phyloP scores from a whole-genome alignment of 2,113 vertebrate species.

The Notechis scutatus region DNA sequence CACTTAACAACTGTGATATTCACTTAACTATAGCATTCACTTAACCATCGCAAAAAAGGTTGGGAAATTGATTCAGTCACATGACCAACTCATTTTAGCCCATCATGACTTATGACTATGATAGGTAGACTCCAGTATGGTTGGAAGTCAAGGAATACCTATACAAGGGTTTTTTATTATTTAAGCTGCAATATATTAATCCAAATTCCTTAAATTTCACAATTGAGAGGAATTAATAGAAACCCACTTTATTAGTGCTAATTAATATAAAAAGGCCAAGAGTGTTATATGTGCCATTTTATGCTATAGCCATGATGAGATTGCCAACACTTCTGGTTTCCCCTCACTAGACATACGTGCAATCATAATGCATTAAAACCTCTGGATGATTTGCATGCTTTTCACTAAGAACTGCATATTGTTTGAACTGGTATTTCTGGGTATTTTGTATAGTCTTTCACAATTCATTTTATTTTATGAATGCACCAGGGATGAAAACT shows the following conservation, averaged over 20 bases:
- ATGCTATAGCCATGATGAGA: not conserved
- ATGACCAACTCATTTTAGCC: no score
- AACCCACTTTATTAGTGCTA: not conserved
- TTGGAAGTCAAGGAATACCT: no score
- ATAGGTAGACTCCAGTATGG: no score
- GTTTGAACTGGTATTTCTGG: not conserved
- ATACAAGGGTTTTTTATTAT: not conserved
- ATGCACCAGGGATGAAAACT: not conserved
- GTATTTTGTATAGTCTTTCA: not conserved
- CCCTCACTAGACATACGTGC: not conserved
- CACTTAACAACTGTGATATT: no score
- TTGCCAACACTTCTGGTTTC: not conserved
- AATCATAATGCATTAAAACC: not conserved
- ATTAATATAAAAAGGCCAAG: not conserved
- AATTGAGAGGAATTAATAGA: not conserved
- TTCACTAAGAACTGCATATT: not conserved
- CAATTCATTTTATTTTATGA: not conserved
- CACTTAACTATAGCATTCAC: no score
- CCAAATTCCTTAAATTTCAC: not conserved
- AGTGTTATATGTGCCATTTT: not conserved
- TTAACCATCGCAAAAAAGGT: no score
- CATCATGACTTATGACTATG: no score
- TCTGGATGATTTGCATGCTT: not conserved
- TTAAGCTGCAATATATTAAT: not conserved
- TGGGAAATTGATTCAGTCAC: no score